These are phyloP conservation scores for Lamprotornis superbus DNA, from an alignment of 2,113 vertebrate genomes.

Conservation along the genomic window DNA sequence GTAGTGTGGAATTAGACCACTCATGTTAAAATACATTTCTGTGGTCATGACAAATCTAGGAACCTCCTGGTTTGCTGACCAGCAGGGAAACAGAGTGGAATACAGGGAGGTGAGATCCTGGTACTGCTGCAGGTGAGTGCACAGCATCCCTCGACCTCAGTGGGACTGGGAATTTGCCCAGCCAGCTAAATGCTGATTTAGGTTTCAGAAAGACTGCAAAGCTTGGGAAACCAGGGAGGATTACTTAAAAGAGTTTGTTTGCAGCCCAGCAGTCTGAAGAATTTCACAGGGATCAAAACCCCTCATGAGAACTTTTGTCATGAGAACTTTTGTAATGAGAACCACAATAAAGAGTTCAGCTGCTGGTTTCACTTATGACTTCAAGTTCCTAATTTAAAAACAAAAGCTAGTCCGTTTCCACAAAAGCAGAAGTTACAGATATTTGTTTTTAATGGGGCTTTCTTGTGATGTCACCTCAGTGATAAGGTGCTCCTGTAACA, in stretches of 20 bases:
- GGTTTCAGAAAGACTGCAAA: not conserved
- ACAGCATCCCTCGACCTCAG: not conserved
- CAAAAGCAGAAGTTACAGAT: not conserved
- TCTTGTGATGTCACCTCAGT: not conserved
- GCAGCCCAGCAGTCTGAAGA: not conserved
- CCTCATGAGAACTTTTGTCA: not conserved
- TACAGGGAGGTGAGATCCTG: not conserved
- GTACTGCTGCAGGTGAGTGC: not conserved
- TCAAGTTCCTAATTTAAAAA: not conserved
- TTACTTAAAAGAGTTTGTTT: not conserved
- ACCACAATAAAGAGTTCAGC: not conserved
- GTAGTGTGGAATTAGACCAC: not conserved
- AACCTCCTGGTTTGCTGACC: not conserved
- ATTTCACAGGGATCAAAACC: not conserved
- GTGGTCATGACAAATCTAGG: not conserved
- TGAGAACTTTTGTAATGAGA: not conserved
- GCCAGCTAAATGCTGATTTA: not conserved
- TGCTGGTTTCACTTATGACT: not conserved
- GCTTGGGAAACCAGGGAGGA: not conserved
- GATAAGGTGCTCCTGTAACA: rapidly evolving
- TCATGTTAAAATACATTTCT: not conserved
- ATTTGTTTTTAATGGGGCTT: not conserved
- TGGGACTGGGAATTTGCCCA: not conserved
- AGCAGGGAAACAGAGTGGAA: not conserved
- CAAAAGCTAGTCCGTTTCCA: not conserved